phyloP scores from a whole-genome alignment of 2,888 invertebrate genomes.

The Trichacis sp. region DNA sequence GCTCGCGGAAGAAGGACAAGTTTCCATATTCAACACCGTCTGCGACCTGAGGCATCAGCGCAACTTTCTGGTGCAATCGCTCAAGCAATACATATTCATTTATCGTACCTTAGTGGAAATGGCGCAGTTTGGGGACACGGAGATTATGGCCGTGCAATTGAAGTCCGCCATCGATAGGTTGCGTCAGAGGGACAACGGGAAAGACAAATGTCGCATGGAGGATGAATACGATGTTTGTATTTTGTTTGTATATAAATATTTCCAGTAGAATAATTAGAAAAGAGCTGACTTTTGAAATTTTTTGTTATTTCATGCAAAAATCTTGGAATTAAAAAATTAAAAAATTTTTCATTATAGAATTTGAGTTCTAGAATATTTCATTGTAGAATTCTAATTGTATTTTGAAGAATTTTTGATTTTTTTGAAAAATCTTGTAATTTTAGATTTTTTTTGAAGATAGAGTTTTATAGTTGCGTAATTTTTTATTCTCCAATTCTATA shows the following conservation, averaged over 20 bases:
- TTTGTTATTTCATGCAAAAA: not conserved
- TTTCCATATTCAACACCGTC: slow-evolving; percentile 91
- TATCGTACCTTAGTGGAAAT: slow-evolving; percentile 93
- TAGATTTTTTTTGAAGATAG: no score
- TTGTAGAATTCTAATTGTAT: slow-evolving; percentile 20
- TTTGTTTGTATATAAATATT: not conserved
- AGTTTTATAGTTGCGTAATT: no score
- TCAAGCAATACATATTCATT: slow-evolving; percentile 97
- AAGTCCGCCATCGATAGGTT: slow-evolving; percentile 81
- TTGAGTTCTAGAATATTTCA: slow-evolving; percentile 8
- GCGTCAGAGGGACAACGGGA: slow-evolving; percentile 79
- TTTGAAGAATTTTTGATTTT: no score
- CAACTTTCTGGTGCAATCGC: slow-evolving; percentile 93
- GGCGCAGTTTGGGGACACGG: slow-evolving; percentile 92
- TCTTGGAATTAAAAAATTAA: no score
- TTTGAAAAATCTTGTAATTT: no score
- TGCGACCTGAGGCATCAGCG: slow-evolving; percentile 90
- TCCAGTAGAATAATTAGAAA: slow-evolving; percentile 17
- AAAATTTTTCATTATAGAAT: slow-evolving; percentile 10
- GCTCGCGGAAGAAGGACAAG: slow-evolving; percentile 83
- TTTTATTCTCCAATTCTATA: no score
- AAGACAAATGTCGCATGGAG: slow-evolving; percentile 81
- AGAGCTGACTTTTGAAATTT: not conserved
- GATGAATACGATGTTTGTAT: slow-evolving; percentile 84
- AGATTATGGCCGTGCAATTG: slow-evolving; percentile 80